Conservation (phyloP, 2,888 invertebrate species). For the Leptogaster cylindrica region DNA sequence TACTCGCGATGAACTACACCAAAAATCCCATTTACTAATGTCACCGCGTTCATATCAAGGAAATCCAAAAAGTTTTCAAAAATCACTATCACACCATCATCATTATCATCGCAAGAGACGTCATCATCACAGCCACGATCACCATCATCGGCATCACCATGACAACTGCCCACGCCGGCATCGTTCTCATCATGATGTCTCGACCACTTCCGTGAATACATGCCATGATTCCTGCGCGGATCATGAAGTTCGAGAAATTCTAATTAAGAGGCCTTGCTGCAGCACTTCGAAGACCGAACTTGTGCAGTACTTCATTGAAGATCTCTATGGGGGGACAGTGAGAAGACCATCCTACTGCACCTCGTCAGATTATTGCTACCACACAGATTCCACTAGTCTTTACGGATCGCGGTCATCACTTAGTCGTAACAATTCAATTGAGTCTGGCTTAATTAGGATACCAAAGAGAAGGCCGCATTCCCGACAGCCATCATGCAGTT, state of each 20-base stretch:
- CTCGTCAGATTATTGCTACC: slow-evolving; percentile 61
- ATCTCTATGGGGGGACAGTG: slow-evolving; percentile 58
- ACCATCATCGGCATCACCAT: slow-evolving; percentile 48
- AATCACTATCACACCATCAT: slow-evolving; percentile 45
- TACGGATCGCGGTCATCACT: slow-evolving; percentile 60
- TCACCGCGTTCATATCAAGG: slow-evolving; percentile 24
- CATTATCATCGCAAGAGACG: slow-evolving; percentile 49
- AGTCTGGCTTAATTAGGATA: slow-evolving; percentile 58
- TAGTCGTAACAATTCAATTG: slow-evolving; percentile 60
- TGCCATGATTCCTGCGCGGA: slow-evolving; percentile 59
- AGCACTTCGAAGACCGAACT: slow-evolving; percentile 59
- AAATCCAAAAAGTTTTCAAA: slow-evolving; percentile 13
- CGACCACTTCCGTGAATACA: slow-evolving; percentile 55
- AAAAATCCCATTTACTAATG: too few relatives aligned
- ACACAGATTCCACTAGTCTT: slow-evolving; percentile 61
- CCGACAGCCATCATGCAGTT: slow-evolving; percentile 59
- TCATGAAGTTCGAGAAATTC: slow-evolving; percentile 59
- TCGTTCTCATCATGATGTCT: slow-evolving; percentile 59
- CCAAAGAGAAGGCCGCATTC: slow-evolving; percentile 53
- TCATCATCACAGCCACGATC: slow-evolving; percentile 52
- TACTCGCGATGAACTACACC: slow-evolving; percentile 16
- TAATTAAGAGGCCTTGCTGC: slow-evolving; percentile 55
- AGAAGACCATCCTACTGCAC: slow-evolving; percentile 60
- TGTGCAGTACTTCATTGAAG: slow-evolving; percentile 61
- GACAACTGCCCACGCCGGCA: slow-evolving; percentile 56